Percentiles rank a stretch among this genome's conserved stretches.
Evolutionary conservation across 2,113 vertebrate genomes (phyloP).

Genomic region (Oceanodroma tethys): DNA sequence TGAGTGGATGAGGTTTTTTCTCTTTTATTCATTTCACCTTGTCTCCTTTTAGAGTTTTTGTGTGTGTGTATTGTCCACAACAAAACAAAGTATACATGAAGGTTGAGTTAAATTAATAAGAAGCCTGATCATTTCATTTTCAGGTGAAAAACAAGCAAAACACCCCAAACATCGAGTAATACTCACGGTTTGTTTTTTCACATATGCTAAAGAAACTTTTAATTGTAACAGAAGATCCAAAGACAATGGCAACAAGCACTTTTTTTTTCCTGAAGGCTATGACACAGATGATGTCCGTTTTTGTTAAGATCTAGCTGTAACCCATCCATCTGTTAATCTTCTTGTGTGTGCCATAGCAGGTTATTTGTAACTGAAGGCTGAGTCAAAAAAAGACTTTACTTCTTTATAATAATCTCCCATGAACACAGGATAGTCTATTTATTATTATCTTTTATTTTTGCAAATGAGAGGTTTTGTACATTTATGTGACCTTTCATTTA

Average conservation of each 20-base stretch:
- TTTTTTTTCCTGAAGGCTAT: neutral
- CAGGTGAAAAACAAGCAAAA: neutral
- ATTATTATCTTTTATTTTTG: neutral
- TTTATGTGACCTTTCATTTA: neutral
- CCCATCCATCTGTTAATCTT: slow-evolving; percentile 27
- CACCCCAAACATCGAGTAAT: neutral
- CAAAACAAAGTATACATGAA: neutral
- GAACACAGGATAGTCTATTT: neutral
- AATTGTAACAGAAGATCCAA: neutral
- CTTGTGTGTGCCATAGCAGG: neutral
- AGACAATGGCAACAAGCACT: neutral
- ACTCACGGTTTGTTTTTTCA: neutral
- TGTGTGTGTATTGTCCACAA: neutral
- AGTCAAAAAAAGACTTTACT: neutral
- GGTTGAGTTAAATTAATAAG: neutral
- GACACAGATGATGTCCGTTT: slow-evolving; percentile 15
- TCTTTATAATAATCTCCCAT: neutral
- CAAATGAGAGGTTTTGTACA: neutral
- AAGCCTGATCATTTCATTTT: neutral
- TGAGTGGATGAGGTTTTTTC: fast-evolving
- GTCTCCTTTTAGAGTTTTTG: neutral
- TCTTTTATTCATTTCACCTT: neutral
- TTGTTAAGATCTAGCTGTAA: slow-evolving; percentile 44
- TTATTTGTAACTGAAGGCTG: slow-evolving; percentile 29
- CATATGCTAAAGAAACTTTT: neutral